Evolutionary conservation across 1,140 invertebrate species (phyloP).

Genomic region (Bombus waltoni): DNA sequence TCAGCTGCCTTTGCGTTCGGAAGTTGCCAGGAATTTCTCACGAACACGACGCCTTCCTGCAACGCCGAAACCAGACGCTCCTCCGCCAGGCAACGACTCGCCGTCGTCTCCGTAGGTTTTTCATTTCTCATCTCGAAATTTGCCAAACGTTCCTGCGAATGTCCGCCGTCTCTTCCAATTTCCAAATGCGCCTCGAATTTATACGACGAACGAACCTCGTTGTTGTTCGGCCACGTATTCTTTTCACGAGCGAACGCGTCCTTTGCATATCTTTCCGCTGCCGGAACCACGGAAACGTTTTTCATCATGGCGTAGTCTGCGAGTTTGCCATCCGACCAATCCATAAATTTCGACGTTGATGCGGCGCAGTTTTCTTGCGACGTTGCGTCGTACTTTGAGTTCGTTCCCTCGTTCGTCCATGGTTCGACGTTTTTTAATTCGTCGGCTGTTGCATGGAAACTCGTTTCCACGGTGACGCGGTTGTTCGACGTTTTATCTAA

Average conservation of each 20-base stretch:
- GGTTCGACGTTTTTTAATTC: not conserved
- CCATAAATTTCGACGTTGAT: not conserved
- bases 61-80: not conserved
- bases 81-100: not conserved
- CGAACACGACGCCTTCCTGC: not conserved
- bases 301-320: not conserved
- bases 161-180: not conserved
- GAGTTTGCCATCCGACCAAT: conserved; percentile 16
- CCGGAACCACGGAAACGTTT: not conserved
- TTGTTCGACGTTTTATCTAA: too few species aligned
- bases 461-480: rapidly evolving
- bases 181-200: not conserved
- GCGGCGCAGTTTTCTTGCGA: not conserved
- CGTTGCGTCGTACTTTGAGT: not conserved
- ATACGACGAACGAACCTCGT: not conserved
- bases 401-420: too few species aligned
- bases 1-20: not conserved
- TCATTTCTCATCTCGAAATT: not conserved
- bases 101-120: not conserved
- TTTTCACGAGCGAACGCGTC: not conserved
- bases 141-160: not conserved
- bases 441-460: not conserved
- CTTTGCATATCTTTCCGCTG: not conserved
- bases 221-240: not conserved
- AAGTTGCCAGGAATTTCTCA: not conserved